These are phyloP conservation scores for Chromoteleia sp. DNA, from an alignment of 2,888 invertebrate genomes.

Conservation along the genomic window DNA sequence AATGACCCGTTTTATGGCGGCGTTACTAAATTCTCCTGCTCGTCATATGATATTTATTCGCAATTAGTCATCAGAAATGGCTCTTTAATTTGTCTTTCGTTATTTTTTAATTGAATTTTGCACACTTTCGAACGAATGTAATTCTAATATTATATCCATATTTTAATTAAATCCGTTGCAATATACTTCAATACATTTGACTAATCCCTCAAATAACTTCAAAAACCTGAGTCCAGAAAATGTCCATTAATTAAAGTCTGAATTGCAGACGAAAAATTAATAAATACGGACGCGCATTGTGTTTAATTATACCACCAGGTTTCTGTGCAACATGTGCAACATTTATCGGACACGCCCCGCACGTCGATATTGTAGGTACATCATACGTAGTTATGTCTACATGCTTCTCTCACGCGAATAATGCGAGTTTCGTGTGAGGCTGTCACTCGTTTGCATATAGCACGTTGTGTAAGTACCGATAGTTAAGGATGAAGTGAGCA, in stretches of 20 bases:
- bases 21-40: slow-evolving; percentile 24
- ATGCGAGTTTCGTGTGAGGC: slow-evolving; percentile 66
- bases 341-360: slow-evolving; percentile 65
- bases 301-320: slow-evolving; percentile 40
- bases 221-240: too few species aligned
- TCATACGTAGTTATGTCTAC: slow-evolving; percentile 59
- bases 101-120: neutral
- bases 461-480: slow-evolving; percentile 68
- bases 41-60: slow-evolving; percentile 20
- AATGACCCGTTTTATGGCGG: slow-evolving; percentile 40
- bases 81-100: neutral
- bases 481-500: slow-evolving; percentile 70
- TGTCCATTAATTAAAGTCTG: slow-evolving; percentile 27
- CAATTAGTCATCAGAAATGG: slow-evolving; percentile 20
- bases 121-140: neutral
- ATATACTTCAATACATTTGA: too few species aligned
- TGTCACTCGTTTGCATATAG: slow-evolving; percentile 71
- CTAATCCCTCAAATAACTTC: too few species aligned
- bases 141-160: neutral
- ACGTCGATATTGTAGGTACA: slow-evolving; percentile 64
- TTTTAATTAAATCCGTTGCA: neutral
- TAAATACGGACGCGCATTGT: slow-evolving; percentile 18
- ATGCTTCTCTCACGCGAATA: slow-evolving; percentile 53
- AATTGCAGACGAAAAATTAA: slow-evolving; percentile 24
- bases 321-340: slow-evolving; percentile 52